Evolutionary conservation across 2,113 vertebrate species (phyloP).

Genomic region (Trichechus manatus): DNA sequence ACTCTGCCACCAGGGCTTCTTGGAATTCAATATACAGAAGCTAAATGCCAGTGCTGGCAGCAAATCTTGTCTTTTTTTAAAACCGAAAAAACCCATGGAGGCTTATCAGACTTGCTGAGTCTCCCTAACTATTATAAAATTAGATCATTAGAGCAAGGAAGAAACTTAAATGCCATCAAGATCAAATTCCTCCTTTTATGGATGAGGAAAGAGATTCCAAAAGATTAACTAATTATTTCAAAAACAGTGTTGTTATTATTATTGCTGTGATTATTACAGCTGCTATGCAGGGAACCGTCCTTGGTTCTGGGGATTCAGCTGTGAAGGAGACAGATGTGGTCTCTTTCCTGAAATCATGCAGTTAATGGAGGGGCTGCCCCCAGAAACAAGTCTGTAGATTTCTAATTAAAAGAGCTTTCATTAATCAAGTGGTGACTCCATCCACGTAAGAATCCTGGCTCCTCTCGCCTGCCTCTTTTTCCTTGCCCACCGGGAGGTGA

Average conservation of each 20-base stretch:
- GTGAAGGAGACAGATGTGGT: constrained; percentile 19
- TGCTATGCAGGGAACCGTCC: neutral
- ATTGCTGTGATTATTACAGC: neutral
- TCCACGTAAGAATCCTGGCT: neutral
- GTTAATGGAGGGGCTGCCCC: constrained; percentile 16
- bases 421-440: constrained; percentile 44
- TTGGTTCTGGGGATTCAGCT: neutral
- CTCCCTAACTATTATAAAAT: neutral
- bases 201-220: constrained; percentile 31
- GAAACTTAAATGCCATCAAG: constrained; percentile 11
- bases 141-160: neutral
- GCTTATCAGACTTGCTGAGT: neutral
- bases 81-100: neutral
- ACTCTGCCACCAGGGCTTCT: neutral
- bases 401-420: constrained; percentile 49
- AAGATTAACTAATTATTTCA: neutral
- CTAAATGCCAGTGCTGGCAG: constrained; percentile 7
- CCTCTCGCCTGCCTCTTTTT: neutral
- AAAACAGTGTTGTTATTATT: neutral
- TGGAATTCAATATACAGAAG: constrained; percentile 37
- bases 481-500: neutral
- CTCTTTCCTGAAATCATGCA: constrained; percentile 31
- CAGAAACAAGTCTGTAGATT: constrained; percentile 13
- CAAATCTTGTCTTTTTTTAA: constrained; percentile 27
- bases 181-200: constrained; percentile 37